Base-by-base conservation (phyloP, 1,140 invertebrate genomes). In the Bombus terrestris region DNA sequence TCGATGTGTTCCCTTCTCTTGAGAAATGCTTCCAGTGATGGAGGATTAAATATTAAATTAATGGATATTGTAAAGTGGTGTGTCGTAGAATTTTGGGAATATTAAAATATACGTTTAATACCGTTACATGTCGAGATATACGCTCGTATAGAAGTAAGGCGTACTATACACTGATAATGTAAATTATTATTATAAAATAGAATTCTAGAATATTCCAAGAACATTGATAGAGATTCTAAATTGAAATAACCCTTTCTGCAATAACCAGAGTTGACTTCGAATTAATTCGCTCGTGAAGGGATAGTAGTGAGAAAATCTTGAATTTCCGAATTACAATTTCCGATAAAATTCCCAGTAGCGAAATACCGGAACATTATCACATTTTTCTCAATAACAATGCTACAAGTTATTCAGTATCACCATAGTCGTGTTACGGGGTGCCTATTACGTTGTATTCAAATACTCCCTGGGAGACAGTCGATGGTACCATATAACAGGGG, bases 401-500 rank as follows among this genome's bases (percentile, higher is more conserved):
- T 18, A 53, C 81, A 43, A 62, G 9, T 80, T 72, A 72, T 72
- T 25, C 39, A 18, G 15, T 18, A 83, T 83, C 37, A 77, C 47
- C 35, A 6, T 10, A 18, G 22, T 22, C 43, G 43, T 28, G 39
- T 12, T 68, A 68, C 25, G 43, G 18, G 72, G 15, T n/a, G 28
- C 37, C 53, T 37, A 71, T 69, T 86, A 75, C 62, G 32, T 10
- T 25, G 85, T 82, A 86, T 75, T 83, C 72, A 74, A 83, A 86
- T 81, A 72, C 59, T 74, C 80, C 43, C 73, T 32, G 22, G 12
- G 73, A 86, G 73, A 76, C 43, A 25, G 53, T n/a, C 47, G 10
- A 75, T 82, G 74, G 73, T 41, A n/a, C 78, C 78, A 57, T 81
- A 85, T 71, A 81, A 73, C 72, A 75, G 62, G 76, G 81, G 86